Evolutionary conservation across 2,113 vertebrate genomes (phyloP), one percentile per base, ranked within the genome.

Genomic region (Vireo altiloquus): DNA sequence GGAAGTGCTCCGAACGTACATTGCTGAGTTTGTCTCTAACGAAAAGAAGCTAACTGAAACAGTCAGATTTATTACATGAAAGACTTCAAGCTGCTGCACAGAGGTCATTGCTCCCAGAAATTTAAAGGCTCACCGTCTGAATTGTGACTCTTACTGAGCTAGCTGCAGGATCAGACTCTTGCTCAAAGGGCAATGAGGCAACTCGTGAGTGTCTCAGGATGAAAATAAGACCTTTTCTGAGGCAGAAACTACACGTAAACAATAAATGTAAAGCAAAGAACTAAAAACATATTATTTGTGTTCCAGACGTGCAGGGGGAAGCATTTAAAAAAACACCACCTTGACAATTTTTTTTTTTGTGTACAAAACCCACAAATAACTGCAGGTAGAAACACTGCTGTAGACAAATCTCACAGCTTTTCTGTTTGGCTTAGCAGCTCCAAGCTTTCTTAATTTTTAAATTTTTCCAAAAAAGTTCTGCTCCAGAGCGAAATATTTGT

Each of bases 21-120:
- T 37, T 66, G 60, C 60, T 6, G 18, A 21, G 66, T 46, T 75
- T 2, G 0, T n/a, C 64, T 60, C 64, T 14, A 77, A 93, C 60
- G 66, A 56, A 71, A 53, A 78, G 52, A 40, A 85, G 50, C 39
- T 83, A 87, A 90, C 35, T 70, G 76, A 68, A 75, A 85, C 60
- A 86, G 82, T 81, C 72, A 93, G 60, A 89, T 94, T 93, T 86
- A 93, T 78, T 70, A 95, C 3, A 14, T 60, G 60, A 60, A 93
- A 86, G 82, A 74, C 87, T 86, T 86, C 71, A 89, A 91, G 82
- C 75, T 81, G 52, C 71, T 88, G 49, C 65, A 74, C 64, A 0
- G 13, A 89, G 86, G 92, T 78, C 82, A 53, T 9, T 60, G 68
- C 90, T 83, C 56, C 88, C 47, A 90, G 71, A 82, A 89, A 90